Percentiles rank a stretch among this genome's conserved stretches.
phyloP scores from a whole-genome alignment of 2,888 invertebrate species.

The Agrochola circellaris region DNA sequence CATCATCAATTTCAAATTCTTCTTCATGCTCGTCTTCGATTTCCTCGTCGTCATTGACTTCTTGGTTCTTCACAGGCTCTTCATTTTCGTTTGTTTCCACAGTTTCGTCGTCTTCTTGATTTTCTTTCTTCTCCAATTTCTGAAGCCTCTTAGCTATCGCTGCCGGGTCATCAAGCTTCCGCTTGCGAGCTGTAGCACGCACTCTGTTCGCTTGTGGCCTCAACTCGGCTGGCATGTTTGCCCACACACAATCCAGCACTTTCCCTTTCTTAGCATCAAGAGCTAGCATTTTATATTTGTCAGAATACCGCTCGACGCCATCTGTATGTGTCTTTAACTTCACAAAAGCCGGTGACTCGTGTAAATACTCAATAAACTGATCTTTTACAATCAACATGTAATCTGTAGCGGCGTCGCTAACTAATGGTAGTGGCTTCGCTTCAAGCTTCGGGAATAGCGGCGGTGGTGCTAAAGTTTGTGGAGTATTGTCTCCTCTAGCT shows the following conservation, averaged over 20 bases:
- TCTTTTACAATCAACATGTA: conserved; percentile 94
- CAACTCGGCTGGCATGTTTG: conserved; percentile 92
- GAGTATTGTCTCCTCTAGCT: conserved; percentile 89
- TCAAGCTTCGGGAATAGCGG: conserved; percentile 91
- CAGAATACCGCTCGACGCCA: conserved; percentile 91
- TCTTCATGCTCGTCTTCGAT: conserved; percentile 92
- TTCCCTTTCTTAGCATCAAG: conserved; percentile 86
- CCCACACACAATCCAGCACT: conserved; percentile 90
- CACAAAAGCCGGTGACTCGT: conserved; percentile 92
- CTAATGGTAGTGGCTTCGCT: conserved; percentile 89
- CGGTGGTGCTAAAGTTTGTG: conserved; percentile 89
- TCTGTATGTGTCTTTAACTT: conserved; percentile 86
- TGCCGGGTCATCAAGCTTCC: conserved; percentile 82
- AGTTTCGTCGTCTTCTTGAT: conserved; percentile 86
- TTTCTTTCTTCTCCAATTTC: conserved; percentile 93
- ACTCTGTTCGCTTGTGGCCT: conserved; percentile 88
- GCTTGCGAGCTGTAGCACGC: conserved; percentile 77
- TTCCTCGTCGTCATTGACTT: conserved; percentile 90
- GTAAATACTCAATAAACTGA: conserved; percentile 93
- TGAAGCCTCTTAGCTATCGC: conserved; percentile 90
- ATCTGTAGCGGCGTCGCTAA: conserved; percentile 91
- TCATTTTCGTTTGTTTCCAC: conserved; percentile 87
- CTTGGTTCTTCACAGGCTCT: conserved; percentile 86
- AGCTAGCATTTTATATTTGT: conserved; percentile 89
- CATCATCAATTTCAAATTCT: conserved; percentile 97